phyloP scores from a whole-genome alignment of 2,113 vertebrate species.

The Nothocercus nigrocapillus region DNA sequence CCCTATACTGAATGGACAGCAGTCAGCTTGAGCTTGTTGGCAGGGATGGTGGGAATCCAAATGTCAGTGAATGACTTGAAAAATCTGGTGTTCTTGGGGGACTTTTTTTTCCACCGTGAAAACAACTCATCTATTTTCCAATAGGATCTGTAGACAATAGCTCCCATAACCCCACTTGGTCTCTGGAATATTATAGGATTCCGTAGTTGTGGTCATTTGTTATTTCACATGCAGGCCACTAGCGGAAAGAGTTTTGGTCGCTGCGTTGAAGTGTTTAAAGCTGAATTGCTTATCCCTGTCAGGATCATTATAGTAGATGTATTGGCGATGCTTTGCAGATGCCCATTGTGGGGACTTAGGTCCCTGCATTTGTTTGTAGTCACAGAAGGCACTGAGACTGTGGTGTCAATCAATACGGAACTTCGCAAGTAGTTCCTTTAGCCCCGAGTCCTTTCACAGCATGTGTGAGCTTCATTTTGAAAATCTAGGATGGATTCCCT shows the following conservation, averaged over 20 bases:
- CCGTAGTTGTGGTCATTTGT: constrained; percentile 18
- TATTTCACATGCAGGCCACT: background rate
- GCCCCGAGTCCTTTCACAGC: constrained; percentile 40
- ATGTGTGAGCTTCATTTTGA: background rate
- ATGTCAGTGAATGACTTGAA: constrained; percentile 2
- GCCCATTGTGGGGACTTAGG: background rate
- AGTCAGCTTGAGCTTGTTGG: background rate
- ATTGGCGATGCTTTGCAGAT: background rate
- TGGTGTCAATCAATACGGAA: background rate
- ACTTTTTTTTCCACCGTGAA: background rate
- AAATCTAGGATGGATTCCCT: constrained; percentile 47
- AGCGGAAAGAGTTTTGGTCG: background rate
- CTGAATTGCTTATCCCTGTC: background rate
- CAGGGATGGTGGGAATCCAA: background rate
- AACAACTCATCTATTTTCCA: constrained; percentile 21
- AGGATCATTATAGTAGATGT: background rate
- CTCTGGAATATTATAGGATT: background rate
- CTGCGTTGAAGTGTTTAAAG: constrained; percentile 14
- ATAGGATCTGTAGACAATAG: constrained; percentile 22
- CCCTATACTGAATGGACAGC: background rate
- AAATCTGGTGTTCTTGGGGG: background rate
- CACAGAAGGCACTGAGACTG: background rate
- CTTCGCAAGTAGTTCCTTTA: background rate
- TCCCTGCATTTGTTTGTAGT: background rate
- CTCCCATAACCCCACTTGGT: background rate